Conservation (phyloP, 2,797 vertebrate genomes). For the Anabas testudineus region DNA sequence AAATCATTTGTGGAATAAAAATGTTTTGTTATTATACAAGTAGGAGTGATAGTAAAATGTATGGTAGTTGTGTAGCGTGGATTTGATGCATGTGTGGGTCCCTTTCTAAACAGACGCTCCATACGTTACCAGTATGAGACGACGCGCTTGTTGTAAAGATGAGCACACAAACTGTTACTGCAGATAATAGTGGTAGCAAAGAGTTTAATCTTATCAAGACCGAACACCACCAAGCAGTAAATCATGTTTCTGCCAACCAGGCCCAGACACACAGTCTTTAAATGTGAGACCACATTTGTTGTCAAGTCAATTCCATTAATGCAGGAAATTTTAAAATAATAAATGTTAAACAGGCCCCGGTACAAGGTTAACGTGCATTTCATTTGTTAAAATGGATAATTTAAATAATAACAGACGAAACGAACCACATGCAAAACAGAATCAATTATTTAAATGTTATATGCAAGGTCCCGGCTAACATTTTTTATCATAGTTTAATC, state of each 20-base stretch:
- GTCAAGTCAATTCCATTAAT: neutral
- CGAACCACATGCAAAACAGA: neutral
- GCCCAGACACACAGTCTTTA: neutral
- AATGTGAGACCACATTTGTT: neutral
- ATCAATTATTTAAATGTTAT: neutral
- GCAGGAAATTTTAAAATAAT: neutral
- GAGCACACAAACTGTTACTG: constrained; percentile 17
- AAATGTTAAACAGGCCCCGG: neutral
- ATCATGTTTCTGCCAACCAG: constrained; percentile 18
- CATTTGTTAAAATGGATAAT: neutral
- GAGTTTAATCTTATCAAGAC: constrained; percentile 20
- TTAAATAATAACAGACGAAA: neutral
- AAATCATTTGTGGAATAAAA: neutral
- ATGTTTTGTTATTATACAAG: too few species aligned
- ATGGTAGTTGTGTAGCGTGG: neutral
- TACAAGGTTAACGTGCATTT: neutral
- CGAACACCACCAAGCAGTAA: constrained; percentile 10
- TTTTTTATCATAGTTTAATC: neutral
- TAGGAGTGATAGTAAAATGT: neutral
- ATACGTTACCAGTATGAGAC: constrained; percentile 14
- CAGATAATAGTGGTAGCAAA: constrained; percentile 28
- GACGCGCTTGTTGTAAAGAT: constrained; percentile 3
- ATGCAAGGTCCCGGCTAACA: too few species aligned
- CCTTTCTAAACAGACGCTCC: neutral
- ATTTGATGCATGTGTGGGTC: neutral